A percentile compares a stretch with the other conserved stretches of the same genome.
These are phyloP conservation scores for Latrodectus elegans DNA, from an alignment of 2,888 invertebrate genomes.

Conservation along the genomic window DNA sequence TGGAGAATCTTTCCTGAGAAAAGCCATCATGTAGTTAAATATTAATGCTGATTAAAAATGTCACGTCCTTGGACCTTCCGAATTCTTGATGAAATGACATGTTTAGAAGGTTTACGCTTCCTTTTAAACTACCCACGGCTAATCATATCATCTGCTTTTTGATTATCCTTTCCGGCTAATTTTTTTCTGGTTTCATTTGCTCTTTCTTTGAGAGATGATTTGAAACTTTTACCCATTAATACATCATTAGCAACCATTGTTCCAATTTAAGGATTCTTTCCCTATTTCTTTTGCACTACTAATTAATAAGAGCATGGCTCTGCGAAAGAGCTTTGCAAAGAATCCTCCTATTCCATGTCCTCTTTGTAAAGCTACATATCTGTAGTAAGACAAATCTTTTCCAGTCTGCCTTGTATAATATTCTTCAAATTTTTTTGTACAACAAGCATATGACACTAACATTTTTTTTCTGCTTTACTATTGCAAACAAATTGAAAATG, in stretches of 20 bases:
- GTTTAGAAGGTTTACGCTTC: not conserved
- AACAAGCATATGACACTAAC: not conserved
- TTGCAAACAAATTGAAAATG: too few relatives aligned
- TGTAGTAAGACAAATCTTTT: too few relatives aligned
- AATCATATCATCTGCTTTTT: not conserved
- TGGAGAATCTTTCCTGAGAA: constrained; percentile 2
- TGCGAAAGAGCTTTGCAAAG: too few relatives aligned
- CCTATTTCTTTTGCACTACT: constrained; percentile 27
- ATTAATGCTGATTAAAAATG: not conserved
- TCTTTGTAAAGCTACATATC: constrained; percentile 22
- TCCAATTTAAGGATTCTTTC: constrained; percentile 41
- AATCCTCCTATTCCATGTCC: constrained; percentile 30
- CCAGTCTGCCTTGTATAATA: too few relatives aligned
- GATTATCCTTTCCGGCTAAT: not conserved
- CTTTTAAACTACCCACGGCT: not conserved
- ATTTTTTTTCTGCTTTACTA: not conserved
- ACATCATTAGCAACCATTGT: too few relatives aligned
- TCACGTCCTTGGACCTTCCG: not conserved
- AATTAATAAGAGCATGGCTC: constrained; percentile 29
- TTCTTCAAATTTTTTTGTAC: too few relatives aligned
- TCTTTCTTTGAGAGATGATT: not conserved
- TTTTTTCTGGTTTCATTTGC: not conserved
- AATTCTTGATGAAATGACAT: not conserved
- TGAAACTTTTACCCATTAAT: not conserved
- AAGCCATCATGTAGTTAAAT: too few relatives aligned